Conservation (phyloP, 2,113 vertebrate species). For the Tringa solitaria region DNA sequence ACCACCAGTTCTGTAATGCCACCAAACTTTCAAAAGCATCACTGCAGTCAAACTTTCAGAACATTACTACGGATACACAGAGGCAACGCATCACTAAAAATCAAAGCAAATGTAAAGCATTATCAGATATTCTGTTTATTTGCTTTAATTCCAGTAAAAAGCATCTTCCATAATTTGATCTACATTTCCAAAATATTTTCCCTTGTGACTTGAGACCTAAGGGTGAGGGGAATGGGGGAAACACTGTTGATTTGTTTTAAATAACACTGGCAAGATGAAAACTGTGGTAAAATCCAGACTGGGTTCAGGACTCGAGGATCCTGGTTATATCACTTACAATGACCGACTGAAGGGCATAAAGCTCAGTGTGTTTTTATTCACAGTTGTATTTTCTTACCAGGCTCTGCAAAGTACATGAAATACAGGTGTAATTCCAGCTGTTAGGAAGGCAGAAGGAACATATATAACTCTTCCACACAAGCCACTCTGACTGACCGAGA, state of each 20-base stretch:
- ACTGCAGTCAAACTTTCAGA: background rate
- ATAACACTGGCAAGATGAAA: background rate
- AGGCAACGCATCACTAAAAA: background rate
- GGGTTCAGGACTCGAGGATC: background rate
- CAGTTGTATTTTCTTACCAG: background rate
- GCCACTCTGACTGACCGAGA: background rate
- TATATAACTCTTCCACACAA: background rate
- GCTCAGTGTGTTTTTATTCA: background rate
- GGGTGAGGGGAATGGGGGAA: accelerated
- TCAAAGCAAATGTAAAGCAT: background rate
- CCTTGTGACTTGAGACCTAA: background rate
- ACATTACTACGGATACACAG: background rate
- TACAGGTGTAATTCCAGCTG: background rate
- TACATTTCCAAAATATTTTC: background rate
- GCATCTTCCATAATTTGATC: background rate
- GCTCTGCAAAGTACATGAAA: background rate
- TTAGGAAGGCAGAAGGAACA: background rate
- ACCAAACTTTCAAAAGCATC: background rate
- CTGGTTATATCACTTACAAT: background rate
- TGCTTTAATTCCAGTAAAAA: background rate
- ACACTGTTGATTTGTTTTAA: background rate
- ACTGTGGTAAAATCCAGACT: background rate
- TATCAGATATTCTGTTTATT: background rate
- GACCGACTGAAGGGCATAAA: background rate
- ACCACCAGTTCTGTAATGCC: background rate